Evolutionary conservation across 2,113 vertebrate genomes (phyloP), one percentile per base, ranked within the genome.

Genomic region (Bubalus kerabau): DNA sequence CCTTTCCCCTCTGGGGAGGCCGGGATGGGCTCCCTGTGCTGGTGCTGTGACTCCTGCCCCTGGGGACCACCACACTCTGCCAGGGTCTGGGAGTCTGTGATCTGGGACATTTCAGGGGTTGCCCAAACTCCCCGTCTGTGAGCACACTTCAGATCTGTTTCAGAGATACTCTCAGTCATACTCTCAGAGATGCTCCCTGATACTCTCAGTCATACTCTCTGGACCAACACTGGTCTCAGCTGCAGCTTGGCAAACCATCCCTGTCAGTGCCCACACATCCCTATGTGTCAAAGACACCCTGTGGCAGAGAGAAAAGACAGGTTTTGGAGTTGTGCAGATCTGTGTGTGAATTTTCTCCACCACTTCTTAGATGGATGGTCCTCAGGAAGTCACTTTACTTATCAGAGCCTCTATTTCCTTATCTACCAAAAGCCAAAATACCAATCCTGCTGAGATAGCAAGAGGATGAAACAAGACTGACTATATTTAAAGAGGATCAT

Each of bases 391-490:
- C 50, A 28, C 26, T 74, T 88, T 57, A 46, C 15, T 64, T 87
- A 23, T 56, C 36, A 52, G 59, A 59, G 59, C 1, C 23, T 50
- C 28, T 90, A 10, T 80, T 90, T 96, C 81, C 57, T 87, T 80
- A 57, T 59, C 62, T 94, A 14, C 21, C 32, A 52, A 78, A 84
- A 60, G 81, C 7, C 16, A 91, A 95, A 83, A 56, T 2, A 54
- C 10, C 59, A 74, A 84, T 54, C 60, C 84, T 56, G 28, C 10
- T 23, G 26, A 90, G 40, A 32, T n/a, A 76, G 56, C 50, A 81
- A 93, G 60, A 90, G 16, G 48, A 64, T 94, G 56, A 93, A 80
- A 94, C 94, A 52, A 95, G 8, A 95, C 48, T 30, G 40, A 71
- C 6, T 48, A 5, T 13, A 28, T 93, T 95, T 32, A 83, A 92